Evolutionary conservation across 2,888 invertebrate species (phyloP), one percentile per base, ranked within the genome.

Genomic region (Tanytarsus gracilentus): DNA sequence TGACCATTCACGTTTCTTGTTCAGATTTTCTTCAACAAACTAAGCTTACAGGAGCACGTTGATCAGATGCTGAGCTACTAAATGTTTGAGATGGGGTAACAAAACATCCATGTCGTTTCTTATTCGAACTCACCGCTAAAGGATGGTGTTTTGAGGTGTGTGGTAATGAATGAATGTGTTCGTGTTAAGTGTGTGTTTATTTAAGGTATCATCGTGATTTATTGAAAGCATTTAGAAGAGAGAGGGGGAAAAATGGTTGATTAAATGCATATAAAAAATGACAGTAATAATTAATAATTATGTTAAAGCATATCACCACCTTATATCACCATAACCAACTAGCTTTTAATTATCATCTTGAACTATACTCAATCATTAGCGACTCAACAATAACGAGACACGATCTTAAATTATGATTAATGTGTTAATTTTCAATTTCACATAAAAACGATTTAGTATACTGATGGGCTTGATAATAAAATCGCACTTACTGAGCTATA

Each of bases 51-150:
- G 68, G 66, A 65, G 66, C 68, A 64, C 62, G 63, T 62, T 66
- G 66, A 65, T 66, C 66, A 29, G 58, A 40, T 58, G 58, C 27
- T 39, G 58, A 58, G 30, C 58, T 58, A 58, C 58, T 58, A 58
- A 58, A 48, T 48, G 58, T 58, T 58, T 58, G 58, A 58, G 58
- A 58, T 58, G 58, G 58, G 39, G 58, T 58, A 58, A 58, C 58
- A 58, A 29, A 58, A 58, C 58, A 58, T 58, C 58, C 58, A 58
- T 58, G 58, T 16, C 40, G 58, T 58, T 58, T 58, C 58, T 58
- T 58, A 58, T 48, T 30, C 71, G 90, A 86, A 79, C 91, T 91
- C 79, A 91, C 91, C 81, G 93, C 92, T 92, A 39, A 58, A 51
- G 48, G 27, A n/a, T n/a, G n/a, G n/a, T n/a, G n/a, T n/a, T 59